Percentiles rank a stretch among this genome's conserved stretches.
phyloP scores from a whole-genome alignment of 2,888 invertebrate genomes.

The Cephalotes varians region DNA sequence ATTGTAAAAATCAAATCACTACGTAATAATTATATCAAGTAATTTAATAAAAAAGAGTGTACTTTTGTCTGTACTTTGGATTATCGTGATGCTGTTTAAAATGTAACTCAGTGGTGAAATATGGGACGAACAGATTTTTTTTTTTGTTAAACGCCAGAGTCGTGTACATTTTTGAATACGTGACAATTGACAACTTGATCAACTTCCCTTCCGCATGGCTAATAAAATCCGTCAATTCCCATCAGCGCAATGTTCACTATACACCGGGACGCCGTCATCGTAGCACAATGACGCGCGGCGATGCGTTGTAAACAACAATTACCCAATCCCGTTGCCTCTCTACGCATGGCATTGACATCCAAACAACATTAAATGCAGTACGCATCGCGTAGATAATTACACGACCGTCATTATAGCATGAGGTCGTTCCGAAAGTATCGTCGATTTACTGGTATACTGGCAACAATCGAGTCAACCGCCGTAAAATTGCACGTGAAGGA shows the following conservation, averaged over 20 bases:
- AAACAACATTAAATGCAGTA: conserved; percentile 48
- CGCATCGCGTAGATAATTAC: conserved; percentile 41
- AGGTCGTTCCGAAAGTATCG: conserved; percentile 19
- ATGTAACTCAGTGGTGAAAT: no score
- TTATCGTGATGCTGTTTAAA: neutral
- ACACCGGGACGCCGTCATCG: conserved; percentile 13
- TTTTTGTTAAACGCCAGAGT: neutral
- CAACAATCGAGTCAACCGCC: conserved; percentile 12
- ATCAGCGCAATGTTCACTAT: neutral
- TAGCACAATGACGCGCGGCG: conserved; percentile 31
- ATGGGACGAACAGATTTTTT: neutral
- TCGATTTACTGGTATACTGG: neutral
- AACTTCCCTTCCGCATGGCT: conserved; percentile 29
- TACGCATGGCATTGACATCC: conserved; percentile 28
- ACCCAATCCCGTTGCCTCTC: conserved; percentile 21
- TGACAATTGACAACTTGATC: conserved; percentile 40
- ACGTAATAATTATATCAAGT: neutral
- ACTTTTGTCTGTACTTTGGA: neutral
- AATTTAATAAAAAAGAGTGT: neutral
- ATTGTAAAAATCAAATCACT: neutral
- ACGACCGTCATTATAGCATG: conserved; percentile 42
- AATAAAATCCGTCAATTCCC: conserved; percentile 42
- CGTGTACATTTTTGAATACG: neutral
- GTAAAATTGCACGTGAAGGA: conserved; percentile 25
- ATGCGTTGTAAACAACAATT: conserved; percentile 53